Evolutionary conservation across 2,797 vertebrate genomes (phyloP), one percentile per base, ranked within the genome.

Genomic region (Phrynocephalus guinanensis): DNA sequence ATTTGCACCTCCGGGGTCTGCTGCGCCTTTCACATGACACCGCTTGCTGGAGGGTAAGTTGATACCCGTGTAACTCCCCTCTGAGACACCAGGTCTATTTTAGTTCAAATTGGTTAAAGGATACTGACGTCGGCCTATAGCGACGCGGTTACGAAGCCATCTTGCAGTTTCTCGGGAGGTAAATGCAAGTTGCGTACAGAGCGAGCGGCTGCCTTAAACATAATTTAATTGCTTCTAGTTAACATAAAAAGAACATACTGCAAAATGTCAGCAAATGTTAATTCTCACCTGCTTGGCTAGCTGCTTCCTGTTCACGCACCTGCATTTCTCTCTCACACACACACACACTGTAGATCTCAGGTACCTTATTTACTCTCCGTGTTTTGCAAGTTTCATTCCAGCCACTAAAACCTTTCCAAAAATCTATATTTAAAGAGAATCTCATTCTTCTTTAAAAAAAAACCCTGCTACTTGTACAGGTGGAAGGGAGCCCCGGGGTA

Each of bases 191-290:
- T 95, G 96, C 95, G 96, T 96, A 96, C 94, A 92, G 95, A 26
- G 20, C 11, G 0, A 1, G 4, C 0, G 96, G 95, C 38, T 93
- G 90, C 94, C 95, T 96, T 95, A 94, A 95, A 92, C 84, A 87
- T 94, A 95, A 96, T 95, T 96, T 97, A 96, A 97, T 96, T 96
- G 96, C 95, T 92, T 95, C 15, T 89, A 91, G 93, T 96, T 97
- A 96, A 95, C 94, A 96, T 96, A 95, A 96, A 96, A 95, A 93
- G 92, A 90, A 95, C 96, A 95, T 95, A 92, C 90, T 93, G 92
- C 86, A 94, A 94, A 95, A 95, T 96, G 96, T 96, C 96, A 96
- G 96, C 96, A 97, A 96, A 96, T 96, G 95, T 95, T 96, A 95
- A 95, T 85, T 94, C 95, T 92, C 88, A 84, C 33, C 77, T 94